These are phyloP conservation scores for Whitmania pigra DNA, from an alignment of 1,140 invertebrate genomes.

Conservation along the genomic window DNA sequence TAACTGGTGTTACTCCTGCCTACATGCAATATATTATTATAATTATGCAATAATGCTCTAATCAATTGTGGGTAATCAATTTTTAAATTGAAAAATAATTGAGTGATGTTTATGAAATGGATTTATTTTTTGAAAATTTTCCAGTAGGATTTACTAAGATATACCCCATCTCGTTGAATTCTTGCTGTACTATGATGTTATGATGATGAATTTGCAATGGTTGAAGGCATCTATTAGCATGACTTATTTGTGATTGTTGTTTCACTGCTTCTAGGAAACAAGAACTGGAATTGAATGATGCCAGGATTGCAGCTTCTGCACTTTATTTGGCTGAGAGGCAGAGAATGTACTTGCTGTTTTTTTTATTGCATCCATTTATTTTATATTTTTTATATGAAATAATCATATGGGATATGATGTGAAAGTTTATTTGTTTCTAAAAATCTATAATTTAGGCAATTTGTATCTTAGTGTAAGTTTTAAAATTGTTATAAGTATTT, in stretches of 20 bases:
- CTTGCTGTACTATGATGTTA: too few species aligned
- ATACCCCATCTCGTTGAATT: not conserved
- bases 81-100: too few species aligned
- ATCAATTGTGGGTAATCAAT: not conserved
- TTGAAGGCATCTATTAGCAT: not conserved
- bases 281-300: constrained; percentile 60
- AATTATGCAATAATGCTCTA: not conserved
- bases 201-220: not conserved
- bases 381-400: not conserved
- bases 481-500: not conserved
- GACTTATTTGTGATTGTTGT: constrained; percentile 22
- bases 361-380: not conserved
- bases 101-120: too few species aligned
- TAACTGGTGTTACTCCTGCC: not conserved
- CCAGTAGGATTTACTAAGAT: too few species aligned
- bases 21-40: not conserved
- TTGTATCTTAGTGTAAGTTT: not conserved
- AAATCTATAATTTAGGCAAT: not conserved
- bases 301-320: constrained; percentile 58
- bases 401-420: not conserved
- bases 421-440: not conserved
- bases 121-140: too few species aligned
- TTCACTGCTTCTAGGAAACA: constrained; percentile 36
- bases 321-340: constrained; percentile 67
- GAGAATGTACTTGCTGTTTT: constrained; percentile 48